A percentile compares a stretch with the other conserved stretches of the same genome.
Conservation (phyloP, 2,888 invertebrate genomes). For the Embidobia sp. region DNA sequence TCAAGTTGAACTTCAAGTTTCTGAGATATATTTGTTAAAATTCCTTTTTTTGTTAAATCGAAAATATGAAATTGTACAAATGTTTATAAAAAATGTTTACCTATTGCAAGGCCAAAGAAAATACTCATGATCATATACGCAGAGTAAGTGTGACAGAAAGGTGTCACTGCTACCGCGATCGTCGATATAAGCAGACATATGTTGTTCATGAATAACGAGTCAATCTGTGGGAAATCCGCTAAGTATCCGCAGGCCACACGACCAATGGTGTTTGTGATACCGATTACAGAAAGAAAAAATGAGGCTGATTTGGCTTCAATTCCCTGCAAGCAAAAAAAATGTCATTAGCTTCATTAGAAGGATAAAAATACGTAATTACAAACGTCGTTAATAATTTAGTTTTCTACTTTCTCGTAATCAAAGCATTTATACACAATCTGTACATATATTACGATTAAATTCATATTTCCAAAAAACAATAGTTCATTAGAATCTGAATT, state of each 20-base stretch:
- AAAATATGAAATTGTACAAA: not conserved
- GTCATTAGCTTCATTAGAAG: no score
- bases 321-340: slow-evolving; percentile 82
- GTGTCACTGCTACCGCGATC: slow-evolving; percentile 90
- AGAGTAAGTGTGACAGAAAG: slow-evolving; percentile 90
- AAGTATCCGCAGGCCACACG: slow-evolving; percentile 94
- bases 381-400: no score
- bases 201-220: slow-evolving; percentile 96
- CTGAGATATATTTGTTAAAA: no score
- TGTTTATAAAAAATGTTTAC: slow-evolving; percentile 83
- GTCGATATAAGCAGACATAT: slow-evolving; percentile 95
- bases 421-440: no score
- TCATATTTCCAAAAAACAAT: no score
- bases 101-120: slow-evolving; percentile 95
- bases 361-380: no score
- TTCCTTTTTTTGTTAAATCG: no score
- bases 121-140: slow-evolving; percentile 91
- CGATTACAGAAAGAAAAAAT: slow-evolving; percentile 90
- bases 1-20: no score
- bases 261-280: slow-evolving; percentile 97
- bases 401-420: no score
- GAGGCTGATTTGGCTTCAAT: slow-evolving; percentile 88
- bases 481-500: no score
- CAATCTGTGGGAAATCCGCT: slow-evolving; percentile 95
- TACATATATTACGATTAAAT: no score